phyloP scores from a whole-genome alignment of 2,113 vertebrate species.

The Danionella cerebrum region DNA sequence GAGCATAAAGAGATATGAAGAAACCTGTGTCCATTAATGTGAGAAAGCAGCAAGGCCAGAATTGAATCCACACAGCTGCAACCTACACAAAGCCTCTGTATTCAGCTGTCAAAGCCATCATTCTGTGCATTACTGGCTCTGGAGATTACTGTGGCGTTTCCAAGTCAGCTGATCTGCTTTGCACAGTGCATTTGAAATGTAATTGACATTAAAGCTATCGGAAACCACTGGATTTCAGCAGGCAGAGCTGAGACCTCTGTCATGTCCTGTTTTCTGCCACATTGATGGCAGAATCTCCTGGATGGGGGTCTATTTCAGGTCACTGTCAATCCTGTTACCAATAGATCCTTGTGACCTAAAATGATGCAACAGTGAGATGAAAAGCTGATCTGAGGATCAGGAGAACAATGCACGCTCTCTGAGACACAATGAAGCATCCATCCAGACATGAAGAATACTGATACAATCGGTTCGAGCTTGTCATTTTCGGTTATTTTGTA shows the following conservation, averaged over 20 bases:
- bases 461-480: neutral
- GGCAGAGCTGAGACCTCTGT: conserved; percentile 18
- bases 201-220: conserved; percentile 34
- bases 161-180: conserved; percentile 1
- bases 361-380: conserved; percentile 10
- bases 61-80: neutral
- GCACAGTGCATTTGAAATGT: conserved; percentile 34
- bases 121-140: neutral
- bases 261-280: conserved; percentile 33
- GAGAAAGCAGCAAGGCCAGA: neutral
- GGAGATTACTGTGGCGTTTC: conserved; percentile 10
- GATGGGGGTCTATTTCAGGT: conserved; percentile 26
- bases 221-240: conserved; percentile 32
- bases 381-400: conserved; percentile 24
- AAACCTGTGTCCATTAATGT: neutral
- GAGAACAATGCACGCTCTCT: conserved; percentile 12
- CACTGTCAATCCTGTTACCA: conserved; percentile 21
- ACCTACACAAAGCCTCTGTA: neutral
- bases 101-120: conserved; percentile 24
- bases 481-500: neutral
- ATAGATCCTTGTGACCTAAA: conserved; percentile 33
- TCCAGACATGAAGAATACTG: neutral
- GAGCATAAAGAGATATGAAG: neutral
- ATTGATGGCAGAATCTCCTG: conserved; percentile 28
- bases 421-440: conserved; percentile 16